Evolutionary conservation across 2,888 invertebrate species (phyloP).

Genomic region (Lamellibrachia satsuma): DNA sequence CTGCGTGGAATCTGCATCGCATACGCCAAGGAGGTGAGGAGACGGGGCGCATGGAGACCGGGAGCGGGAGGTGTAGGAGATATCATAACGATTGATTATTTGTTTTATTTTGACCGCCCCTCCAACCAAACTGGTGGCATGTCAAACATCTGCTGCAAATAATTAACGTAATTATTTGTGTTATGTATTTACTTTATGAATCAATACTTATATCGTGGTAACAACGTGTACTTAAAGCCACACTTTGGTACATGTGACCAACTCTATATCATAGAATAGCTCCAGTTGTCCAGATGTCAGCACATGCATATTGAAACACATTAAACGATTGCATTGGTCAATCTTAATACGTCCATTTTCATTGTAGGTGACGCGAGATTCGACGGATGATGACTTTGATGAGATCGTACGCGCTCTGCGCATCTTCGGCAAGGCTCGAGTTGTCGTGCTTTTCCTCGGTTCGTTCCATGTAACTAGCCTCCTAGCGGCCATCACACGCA

Average conservation of each 20-base stretch:
- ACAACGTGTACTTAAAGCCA: too few relatives aligned
- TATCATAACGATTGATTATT: too few relatives aligned
- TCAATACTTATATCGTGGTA: too few relatives aligned
- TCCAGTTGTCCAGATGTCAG: too few relatives aligned
- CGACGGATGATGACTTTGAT: background rate
- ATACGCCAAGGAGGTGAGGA: slow-evolving; percentile 7
- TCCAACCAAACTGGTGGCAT: too few relatives aligned
- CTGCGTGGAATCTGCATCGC: slow-evolving; percentile 27
- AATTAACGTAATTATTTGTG: too few relatives aligned
- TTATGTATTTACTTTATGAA: background rate
- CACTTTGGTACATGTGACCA: too few relatives aligned
- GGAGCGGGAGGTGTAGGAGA: too few relatives aligned
- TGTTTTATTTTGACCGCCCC: too few relatives aligned
- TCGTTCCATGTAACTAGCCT: background rate
- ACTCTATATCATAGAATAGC: too few relatives aligned
- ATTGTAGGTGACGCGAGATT: background rate
- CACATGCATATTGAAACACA: background rate
- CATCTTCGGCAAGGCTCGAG: slow-evolving; percentile 4
- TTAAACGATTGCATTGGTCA: background rate
- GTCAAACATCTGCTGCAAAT: too few relatives aligned
- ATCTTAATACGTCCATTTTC: background rate
- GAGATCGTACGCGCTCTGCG: background rate
- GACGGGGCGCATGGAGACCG: background rate
- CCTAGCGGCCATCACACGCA: background rate
- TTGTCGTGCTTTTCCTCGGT: background rate